These are phyloP conservation scores for Lampris megalopsis DNA, from an alignment of 2,113 vertebrate genomes.

Conservation along the genomic window DNA sequence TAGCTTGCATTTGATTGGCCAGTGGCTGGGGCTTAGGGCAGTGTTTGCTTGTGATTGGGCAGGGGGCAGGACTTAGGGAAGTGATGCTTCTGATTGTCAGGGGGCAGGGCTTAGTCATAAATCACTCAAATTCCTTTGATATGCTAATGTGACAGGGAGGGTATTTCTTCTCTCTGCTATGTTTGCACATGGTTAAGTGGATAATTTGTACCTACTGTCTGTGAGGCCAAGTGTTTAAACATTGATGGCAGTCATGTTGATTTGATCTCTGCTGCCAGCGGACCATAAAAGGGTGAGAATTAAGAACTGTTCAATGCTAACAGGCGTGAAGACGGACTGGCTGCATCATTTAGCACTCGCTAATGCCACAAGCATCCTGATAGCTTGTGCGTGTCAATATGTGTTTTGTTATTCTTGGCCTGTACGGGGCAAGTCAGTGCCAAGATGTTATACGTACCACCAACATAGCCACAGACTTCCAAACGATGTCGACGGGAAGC, in stretches of 20 bases:
- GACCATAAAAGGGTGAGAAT: conserved; percentile 22
- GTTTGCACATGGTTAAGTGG: too few relatives aligned
- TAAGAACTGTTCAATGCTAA: conserved; percentile 11
- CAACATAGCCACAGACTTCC: conserved; percentile 13
- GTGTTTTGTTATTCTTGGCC: conserved; percentile 47
- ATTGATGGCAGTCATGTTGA: conserved; percentile 16
- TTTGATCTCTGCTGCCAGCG: conserved; percentile 17
- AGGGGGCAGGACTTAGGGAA: too few relatives aligned
- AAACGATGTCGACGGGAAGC: conserved; percentile 18
- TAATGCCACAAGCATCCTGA: neutral
- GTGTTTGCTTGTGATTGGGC: too few relatives aligned
- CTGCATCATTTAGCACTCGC: neutral
- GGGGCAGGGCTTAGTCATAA: too few relatives aligned
- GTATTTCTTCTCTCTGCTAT: too few relatives aligned
- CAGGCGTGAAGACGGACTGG: neutral
- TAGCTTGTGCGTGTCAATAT: neutral
- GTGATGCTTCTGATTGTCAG: too few relatives aligned
- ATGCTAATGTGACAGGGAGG: too few relatives aligned
- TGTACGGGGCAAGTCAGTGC: neutral
- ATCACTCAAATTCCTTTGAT: too few relatives aligned
- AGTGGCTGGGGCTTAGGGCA: too few relatives aligned
- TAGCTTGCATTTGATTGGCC: too few relatives aligned
- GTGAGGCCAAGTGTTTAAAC: conserved; percentile 18
- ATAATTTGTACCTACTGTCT: neutral
- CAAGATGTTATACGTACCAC: conserved; percentile 26